Evolutionary conservation across 2,113 vertebrate genomes (phyloP).

Genomic region (Heterochromis multidens): DNA sequence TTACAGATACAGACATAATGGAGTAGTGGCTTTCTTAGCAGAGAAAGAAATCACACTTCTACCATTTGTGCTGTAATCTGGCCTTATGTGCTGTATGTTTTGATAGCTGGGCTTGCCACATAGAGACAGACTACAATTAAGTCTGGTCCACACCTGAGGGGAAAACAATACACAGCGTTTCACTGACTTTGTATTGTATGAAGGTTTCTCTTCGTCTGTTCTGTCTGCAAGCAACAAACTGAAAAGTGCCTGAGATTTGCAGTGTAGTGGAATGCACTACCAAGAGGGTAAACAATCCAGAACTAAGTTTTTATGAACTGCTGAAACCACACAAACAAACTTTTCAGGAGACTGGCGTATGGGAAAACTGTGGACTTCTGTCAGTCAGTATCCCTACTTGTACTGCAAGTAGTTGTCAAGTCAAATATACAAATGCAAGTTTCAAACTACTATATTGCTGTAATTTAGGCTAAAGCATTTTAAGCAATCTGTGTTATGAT

Average conservation of each 20-base stretch:
- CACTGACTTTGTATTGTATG: not conserved
- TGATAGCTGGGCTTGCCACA: not conserved
- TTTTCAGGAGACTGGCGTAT: not conserved
- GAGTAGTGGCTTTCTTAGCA: not conserved
- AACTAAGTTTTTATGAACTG: not conserved
- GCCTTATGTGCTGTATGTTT: not conserved
- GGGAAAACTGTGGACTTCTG: not conserved
- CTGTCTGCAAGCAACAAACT: not conserved
- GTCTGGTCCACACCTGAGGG: not conserved
- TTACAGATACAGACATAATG: not conserved
- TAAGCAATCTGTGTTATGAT: not conserved
- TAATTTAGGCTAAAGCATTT: not conserved
- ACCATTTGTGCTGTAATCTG: not conserved
- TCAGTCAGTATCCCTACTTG: not conserved
- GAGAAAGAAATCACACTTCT: not conserved
- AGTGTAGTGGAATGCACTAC: not conserved
- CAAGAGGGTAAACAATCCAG: not conserved
- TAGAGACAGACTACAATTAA: not conserved
- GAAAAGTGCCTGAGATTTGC: not conserved
- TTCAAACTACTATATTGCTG: not conserved
- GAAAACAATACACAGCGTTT: not conserved
- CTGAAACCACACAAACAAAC: not conserved
- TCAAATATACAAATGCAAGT: not conserved
- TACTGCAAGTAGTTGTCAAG: not conserved
- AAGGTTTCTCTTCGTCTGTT: not conserved